phyloP scores from a whole-genome alignment of 2,113 vertebrate species.

The Myotis yumanensis region DNA sequence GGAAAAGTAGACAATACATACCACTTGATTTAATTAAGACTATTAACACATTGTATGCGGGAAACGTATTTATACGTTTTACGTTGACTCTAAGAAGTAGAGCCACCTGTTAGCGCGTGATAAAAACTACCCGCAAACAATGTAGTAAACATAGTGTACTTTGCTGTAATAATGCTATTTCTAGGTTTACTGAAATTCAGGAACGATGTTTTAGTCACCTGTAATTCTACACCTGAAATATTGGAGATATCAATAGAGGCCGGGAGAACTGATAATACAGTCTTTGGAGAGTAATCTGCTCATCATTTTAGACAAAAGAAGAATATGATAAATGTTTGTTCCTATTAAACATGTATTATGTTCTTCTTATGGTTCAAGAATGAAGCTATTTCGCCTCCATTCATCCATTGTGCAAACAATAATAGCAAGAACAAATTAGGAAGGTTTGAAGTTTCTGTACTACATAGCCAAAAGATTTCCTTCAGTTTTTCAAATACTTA shows the following conservation, averaged over 20 bases:
- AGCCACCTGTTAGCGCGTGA: no score
- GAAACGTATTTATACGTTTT: no score
- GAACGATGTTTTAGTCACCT: not conserved
- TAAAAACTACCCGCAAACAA: no score
- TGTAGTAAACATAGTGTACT: not conserved
- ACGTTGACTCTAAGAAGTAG: no score
- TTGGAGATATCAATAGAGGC: not conserved
- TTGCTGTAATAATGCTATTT: conserved; percentile 6
- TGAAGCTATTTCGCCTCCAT: not conserved
- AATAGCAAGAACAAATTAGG: not conserved
- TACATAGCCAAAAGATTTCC: not conserved
- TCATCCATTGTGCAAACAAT: not conserved
- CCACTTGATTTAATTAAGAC: not conserved
- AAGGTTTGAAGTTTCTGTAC: not conserved
- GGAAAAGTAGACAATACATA: not conserved
- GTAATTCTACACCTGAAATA: not conserved
- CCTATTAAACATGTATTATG: not conserved
- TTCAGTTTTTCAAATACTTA: conserved; percentile 29
- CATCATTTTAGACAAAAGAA: conserved; percentile 4
- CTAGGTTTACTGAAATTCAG: not conserved
- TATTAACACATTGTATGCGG: not conserved
- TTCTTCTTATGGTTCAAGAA: not conserved
- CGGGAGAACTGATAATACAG: not conserved
- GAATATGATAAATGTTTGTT: conserved; percentile 1
- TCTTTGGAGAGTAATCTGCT: conserved; percentile 11